Base-by-base conservation (phyloP, 2,113 vertebrate genomes). In the Athene cunicularia region DNA sequence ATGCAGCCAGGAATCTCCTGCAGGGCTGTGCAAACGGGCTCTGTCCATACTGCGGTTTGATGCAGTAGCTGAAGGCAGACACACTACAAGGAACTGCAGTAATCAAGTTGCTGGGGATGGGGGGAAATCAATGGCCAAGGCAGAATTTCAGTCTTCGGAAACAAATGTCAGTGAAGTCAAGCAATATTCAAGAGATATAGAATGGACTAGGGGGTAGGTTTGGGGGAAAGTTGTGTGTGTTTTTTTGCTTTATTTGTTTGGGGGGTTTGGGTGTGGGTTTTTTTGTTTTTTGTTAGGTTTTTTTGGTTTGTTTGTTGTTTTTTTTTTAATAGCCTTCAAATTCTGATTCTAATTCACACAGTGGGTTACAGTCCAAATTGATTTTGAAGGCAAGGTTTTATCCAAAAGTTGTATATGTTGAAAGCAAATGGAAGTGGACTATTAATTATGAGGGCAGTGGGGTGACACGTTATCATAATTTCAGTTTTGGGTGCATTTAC, bases 121-220 rank as follows among this genome's bases (percentile, higher is more conserved):
- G 47, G 37, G 50, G 45, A 94, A 94, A 96, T 97, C 96, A 80
- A 93, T 96, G 86, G 59, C 58, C 72, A 49, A 70, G 87, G 56
- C 56, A 97, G 92, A 89, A 55, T 93, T 97, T 95, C 82, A 91
- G 82, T 95, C 68, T 92, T 96, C 50, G 73, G 79, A 97, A 93
- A 92, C 8, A 76, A 96, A 96, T 67, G 67, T 64, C 59, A 85
- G 18, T 64, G 80, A 94, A 97, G 66, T 76, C 39, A 80, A 53
- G 53, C 67, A 72, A 52, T 63, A 39, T n/a, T 45, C 59, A 50
- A 83, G 79, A 50, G 6, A 18, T 55, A 13, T 58, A 67, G 18
- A 87, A 47, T 15, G 55, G 32, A 39, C 3, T n/a, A 6, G 23
- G 8, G 14, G 16, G 15, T 8, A 23, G 20, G 3, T 3, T 18